Base-by-base conservation (phyloP, 2,797 vertebrate genomes). In the Lacerta agilis region DNA sequence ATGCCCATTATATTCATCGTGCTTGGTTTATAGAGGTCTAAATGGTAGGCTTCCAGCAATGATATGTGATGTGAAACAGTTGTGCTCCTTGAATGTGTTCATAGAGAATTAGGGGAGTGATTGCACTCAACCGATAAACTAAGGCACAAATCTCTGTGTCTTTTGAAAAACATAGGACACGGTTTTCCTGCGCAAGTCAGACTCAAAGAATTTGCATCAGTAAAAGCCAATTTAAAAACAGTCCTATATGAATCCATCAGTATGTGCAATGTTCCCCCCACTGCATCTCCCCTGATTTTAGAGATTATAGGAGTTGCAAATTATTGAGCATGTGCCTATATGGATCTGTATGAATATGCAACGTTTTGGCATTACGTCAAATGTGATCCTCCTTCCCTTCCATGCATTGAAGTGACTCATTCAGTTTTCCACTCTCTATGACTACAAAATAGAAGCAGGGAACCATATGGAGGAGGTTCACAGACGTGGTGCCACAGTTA, bases 21-120 rank as follows among this genome's bases (percentile, higher is more conserved):
- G 90, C 55, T 72, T 58, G 86, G 61, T 75, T 79, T 6, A 66
- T 72, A 85, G 92, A 85, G 89, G 58, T 76, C 11, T 75, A 86
- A 93, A 82, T 78, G 25, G 20, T 66, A 86, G 80, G 3, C 13
- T 90, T 91, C 79, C 71, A 92, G 67, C 49, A 90, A 66, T 67
- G 8, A 5, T 41, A 15, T 86, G 27, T 83, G 25, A 3, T 73
- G 36, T 64, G 20, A 45, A 84, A 88, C 45, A 79, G 76, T 83
- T 79, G 10, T 69, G 36, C 29, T 89, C 88, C 79, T 86, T 45
- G 82, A 87, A 41, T 71, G 33, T 0, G 0, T 17, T 84, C 23
- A 43, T 25, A 80, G 66, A 84, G 15, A 86, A 77, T 77, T 83
- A 79, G 2, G 86, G 90, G 85, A 94, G 87, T 25, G 1, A 2